phyloP scores from a whole-genome alignment of 2,888 invertebrate species.

The Spialia ferax region DNA sequence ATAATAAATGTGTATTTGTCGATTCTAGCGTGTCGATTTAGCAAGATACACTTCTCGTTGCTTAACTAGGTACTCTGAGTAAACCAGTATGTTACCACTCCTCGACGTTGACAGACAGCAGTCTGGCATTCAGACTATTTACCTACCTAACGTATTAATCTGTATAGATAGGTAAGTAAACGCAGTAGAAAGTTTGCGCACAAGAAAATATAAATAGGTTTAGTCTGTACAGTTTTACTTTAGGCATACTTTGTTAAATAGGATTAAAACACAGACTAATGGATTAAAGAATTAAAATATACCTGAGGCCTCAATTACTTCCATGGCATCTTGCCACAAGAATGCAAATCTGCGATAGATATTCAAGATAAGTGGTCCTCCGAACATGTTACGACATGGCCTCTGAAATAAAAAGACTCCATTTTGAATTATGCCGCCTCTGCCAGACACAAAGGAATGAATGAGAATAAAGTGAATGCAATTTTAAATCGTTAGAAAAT shows the following conservation, averaged over 20 bases:
- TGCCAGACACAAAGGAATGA: slow-evolving; percentile 55
- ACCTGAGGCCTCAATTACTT: slow-evolving; percentile 29
- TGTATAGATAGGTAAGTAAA: not conserved
- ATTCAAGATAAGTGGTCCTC: slow-evolving; percentile 50
- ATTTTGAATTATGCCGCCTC: slow-evolving; percentile 53
- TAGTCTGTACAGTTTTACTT: too few species aligned
- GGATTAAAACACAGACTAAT: too few species aligned
- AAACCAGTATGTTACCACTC: slow-evolving; percentile 7
- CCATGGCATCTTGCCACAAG: slow-evolving; percentile 40
- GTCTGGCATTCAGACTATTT: not conserved
- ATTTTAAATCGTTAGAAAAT: too few species aligned
- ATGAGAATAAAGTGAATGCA: slow-evolving; percentile 53
- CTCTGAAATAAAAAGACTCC: slow-evolving; percentile 44
- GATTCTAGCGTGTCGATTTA: too few species aligned
- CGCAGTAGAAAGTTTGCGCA: too few species aligned
- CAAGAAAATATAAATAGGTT: too few species aligned
- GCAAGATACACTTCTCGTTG: too few species aligned
- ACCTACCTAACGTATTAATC: not conserved
- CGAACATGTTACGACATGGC: slow-evolving; percentile 43
- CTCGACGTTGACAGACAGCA: not conserved
- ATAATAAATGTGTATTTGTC: too few species aligned
- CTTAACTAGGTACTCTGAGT: not conserved
- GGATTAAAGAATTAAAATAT: too few species aligned
- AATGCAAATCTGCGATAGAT: slow-evolving; percentile 48
- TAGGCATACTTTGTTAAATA: too few species aligned